phyloP scores from a whole-genome alignment of 2,797 vertebrate species.

The Lepidocolaptes lacrymiger region DNA sequence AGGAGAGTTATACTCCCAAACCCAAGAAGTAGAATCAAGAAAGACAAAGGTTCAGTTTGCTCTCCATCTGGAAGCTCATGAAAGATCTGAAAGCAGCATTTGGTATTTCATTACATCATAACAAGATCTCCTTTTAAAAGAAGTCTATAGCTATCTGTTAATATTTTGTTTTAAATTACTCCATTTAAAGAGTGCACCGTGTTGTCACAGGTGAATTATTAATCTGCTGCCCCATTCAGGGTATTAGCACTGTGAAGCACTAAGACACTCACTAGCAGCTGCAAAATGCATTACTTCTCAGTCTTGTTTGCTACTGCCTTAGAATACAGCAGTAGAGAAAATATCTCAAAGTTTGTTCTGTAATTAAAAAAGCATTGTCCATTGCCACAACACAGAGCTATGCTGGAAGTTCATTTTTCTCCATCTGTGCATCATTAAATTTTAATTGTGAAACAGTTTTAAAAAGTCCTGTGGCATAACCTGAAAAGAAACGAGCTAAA shows the following conservation, averaged over 20 bases:
- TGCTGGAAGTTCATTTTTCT: slow-evolving; percentile 13
- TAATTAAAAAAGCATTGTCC: background rate
- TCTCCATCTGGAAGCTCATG: background rate
- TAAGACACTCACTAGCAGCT: background rate
- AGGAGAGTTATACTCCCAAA: background rate
- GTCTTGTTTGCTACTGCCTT: background rate
- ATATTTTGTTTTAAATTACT: background rate
- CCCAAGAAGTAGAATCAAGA: background rate
- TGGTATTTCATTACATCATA: background rate
- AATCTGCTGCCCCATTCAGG: background rate
- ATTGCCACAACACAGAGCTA: background rate
- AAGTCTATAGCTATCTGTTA: background rate
- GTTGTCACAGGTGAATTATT: background rate
- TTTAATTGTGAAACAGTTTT: slow-evolving; percentile 25
- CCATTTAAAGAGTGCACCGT: background rate
- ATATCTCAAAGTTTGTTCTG: background rate
- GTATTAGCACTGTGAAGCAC: background rate
- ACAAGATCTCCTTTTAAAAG: background rate
- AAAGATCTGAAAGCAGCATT: background rate
- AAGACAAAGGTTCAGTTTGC: background rate
- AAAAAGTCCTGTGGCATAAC: background rate
- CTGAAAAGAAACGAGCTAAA: background rate
- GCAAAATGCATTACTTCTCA: background rate
- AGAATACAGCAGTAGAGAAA: background rate
- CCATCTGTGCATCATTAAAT: slow-evolving; percentile 17